A percentile compares a stretch with the other conserved stretches of the same genome.
Evolutionary conservation across 2,888 invertebrate genomes (phyloP).

Genomic region (Sipunculus nudus): DNA sequence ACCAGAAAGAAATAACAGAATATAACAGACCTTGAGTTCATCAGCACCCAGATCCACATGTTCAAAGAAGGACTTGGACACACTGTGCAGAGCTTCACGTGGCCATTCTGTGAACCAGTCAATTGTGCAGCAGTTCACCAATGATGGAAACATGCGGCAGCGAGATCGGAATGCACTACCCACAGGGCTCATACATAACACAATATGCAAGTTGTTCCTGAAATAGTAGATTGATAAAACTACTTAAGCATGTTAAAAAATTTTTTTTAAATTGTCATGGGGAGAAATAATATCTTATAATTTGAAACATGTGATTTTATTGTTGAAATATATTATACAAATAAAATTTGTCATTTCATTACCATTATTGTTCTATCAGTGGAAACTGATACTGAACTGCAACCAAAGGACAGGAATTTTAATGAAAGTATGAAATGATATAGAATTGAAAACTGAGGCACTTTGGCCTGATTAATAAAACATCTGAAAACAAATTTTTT

Average conservation of each 20-base stretch:
- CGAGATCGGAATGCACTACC: slow-evolving; percentile 83
- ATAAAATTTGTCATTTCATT: too few relatives aligned
- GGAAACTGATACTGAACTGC: too few relatives aligned
- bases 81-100: slow-evolving; percentile 83
- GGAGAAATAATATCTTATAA: neutral
- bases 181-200: slow-evolving; percentile 90
- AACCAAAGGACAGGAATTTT: too few relatives aligned
- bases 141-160: slow-evolving; percentile 67
- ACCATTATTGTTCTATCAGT: too few relatives aligned
- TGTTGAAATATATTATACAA: neutral
- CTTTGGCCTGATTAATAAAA: neutral
- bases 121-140: slow-evolving; percentile 67
- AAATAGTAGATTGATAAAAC: slow-evolving; percentile 23
- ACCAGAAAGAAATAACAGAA: too few relatives aligned
- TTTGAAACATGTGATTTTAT: neutral
- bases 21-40: slow-evolving; percentile 68
- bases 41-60: slow-evolving; percentile 70
- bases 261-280: neutral
- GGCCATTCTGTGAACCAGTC: slow-evolving; percentile 82
- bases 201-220: slow-evolving; percentile 83
- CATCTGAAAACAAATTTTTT: too few relatives aligned
- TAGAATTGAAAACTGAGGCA: too few relatives aligned
- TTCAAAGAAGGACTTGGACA: slow-evolving; percentile 77
- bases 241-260: neutral
- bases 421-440: too few relatives aligned